Evolutionary conservation across 2,797 vertebrate genomes (phyloP), one percentile per base, ranked within the genome.

Genomic region (Apodemus agrarius): DNA sequence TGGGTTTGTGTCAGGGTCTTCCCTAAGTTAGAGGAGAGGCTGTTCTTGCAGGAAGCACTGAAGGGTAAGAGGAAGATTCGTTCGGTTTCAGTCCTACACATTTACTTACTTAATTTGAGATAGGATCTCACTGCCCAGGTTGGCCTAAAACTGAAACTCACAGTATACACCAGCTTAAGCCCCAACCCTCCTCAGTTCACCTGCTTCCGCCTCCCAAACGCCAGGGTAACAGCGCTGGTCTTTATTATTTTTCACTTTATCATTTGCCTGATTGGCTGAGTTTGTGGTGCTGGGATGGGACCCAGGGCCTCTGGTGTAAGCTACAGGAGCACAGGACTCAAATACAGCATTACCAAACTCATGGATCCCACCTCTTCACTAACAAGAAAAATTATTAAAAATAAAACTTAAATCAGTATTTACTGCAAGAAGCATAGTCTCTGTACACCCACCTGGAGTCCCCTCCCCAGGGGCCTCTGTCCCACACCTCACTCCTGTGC

Each of bases 391-490:
- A 57, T 76, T 75, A 89, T 89, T 37, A n/a, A 86, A 86, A 86
- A 86, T 69, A 75, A 88, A 29, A 69, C 49, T 87, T n/a, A 49
- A 82, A 83, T 95, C 75, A 74, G 6, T 92, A 69, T 52, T 85
- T 86, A 37, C 65, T 37, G 46, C 34, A 86, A 69, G 46, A 69
- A 69, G 16, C 37, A 63, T 11, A 63, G 59, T 61, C n/a, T 84
- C 81, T 84, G 40, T 31, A 43, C 2, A 19, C n/a, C 61, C 2
- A 19, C n/a, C 52, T 81, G n/a, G 21, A 12, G 52, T 37, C 79
- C 57, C 11, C 52, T 81, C 34, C 79, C 19, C 52, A 81, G 9
- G n/a, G 0, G 31, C 31, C 49, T n/a, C 17, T 52, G 43, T n/a
- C 67, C 67, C 8, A 6, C 34, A n/a, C 67, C 34, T 0, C 67